phyloP scores from a whole-genome alignment of 2,113 vertebrate species.

The Bombycilla garrulus region DNA sequence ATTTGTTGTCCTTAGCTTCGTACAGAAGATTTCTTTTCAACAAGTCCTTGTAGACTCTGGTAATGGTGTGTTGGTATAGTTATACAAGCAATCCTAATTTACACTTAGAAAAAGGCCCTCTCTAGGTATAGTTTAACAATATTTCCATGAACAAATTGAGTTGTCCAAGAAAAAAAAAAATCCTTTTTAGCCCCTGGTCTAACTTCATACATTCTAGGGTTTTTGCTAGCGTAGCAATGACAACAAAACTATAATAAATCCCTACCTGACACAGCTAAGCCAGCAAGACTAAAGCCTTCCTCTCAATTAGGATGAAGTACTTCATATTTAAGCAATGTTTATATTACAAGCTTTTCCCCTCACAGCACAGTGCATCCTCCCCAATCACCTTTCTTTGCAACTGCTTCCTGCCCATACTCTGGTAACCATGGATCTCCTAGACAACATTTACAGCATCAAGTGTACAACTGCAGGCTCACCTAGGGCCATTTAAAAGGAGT shows the following conservation, averaged over 20 bases:
- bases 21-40: neutral
- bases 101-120: neutral
- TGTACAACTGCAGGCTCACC: neutral
- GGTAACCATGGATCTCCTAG: neutral
- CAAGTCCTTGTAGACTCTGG: neutral
- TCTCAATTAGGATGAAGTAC: neutral
- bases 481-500: neutral
- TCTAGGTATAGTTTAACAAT: neutral
- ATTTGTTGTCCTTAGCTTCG: neutral
- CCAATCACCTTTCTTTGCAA: neutral
- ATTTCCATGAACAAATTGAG: neutral
- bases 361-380: neutral
- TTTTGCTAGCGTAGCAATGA: neutral
- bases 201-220: neutral
- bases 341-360: neutral
- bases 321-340: slow-evolving; percentile 3
- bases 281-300: neutral
- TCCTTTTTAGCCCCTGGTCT: accelerated
- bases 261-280: neutral
- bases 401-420: neutral
- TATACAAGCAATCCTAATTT: neutral
- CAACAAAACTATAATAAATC: neutral
- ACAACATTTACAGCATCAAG: neutral
- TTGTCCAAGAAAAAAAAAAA: neutral
- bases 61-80: neutral